phyloP scores from a whole-genome alignment of 2,113 vertebrate species.

The Noctilio leporinus region DNA sequence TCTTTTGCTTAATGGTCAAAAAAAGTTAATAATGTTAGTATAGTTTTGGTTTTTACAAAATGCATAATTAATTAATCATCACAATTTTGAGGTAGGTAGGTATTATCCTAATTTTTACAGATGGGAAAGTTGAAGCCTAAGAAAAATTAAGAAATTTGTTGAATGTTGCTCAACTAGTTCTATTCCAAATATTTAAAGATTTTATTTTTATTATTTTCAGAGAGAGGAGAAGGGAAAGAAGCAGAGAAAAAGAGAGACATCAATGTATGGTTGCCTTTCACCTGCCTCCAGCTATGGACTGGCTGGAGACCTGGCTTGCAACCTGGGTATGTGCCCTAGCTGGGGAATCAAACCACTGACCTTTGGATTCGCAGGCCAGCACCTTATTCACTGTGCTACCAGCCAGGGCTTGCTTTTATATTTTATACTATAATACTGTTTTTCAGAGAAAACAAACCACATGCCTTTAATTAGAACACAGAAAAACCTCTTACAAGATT shows the following conservation, averaged over 20 bases:
- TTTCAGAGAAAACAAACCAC: neutral
- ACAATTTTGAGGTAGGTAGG: neutral
- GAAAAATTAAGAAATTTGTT: neutral
- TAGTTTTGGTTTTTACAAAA: neutral
- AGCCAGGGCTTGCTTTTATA: too few species aligned
- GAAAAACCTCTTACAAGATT: neutral
- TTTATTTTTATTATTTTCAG: too few species aligned
- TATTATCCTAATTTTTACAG: neutral
- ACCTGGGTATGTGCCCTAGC: too few species aligned
- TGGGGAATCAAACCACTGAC: too few species aligned
- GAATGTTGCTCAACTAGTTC: neutral
- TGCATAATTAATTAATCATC: conserved; percentile 1
- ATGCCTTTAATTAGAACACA: neutral
- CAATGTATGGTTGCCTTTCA: too few species aligned
- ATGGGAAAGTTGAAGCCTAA: too few species aligned
- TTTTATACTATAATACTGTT: neutral
- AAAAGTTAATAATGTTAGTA: neutral
- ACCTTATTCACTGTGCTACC: too few species aligned
- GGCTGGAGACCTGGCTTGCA: too few species aligned
- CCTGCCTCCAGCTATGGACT: too few species aligned
- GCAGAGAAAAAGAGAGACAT: too few species aligned
- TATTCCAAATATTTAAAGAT: neutral
- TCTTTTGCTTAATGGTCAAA: neutral
- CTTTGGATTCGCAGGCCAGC: too few species aligned
- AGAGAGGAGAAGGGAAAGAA: too few species aligned